Conservation (phyloP, 2,113 vertebrate species). For the Gambusia holbrooki region DNA sequence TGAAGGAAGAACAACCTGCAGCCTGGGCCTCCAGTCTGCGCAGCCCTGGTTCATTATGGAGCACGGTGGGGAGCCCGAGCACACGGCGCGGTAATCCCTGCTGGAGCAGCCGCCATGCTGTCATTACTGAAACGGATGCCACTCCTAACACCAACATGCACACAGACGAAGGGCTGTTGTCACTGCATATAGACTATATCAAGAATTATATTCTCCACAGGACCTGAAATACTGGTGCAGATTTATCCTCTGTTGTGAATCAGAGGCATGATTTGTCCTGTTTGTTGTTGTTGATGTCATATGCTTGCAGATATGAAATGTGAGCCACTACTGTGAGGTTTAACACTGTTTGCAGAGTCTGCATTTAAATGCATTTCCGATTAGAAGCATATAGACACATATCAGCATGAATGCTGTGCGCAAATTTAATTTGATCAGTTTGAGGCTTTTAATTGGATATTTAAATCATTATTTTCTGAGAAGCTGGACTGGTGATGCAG, state of each 20-base stretch:
- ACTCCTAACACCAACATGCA: constrained; percentile 7
- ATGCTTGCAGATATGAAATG: not conserved
- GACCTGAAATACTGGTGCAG: constrained; percentile 28
- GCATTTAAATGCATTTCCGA: not conserved
- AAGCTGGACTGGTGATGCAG: not conserved
- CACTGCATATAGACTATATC: constrained; percentile 26
- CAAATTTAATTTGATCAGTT: not conserved
- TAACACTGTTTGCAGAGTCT: constrained; percentile 18
- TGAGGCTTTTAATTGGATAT: not conserved
- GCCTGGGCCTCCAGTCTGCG: constrained; percentile 33
- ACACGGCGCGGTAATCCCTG: constrained; percentile 56
- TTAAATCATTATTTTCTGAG: not conserved
- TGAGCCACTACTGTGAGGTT: not conserved
- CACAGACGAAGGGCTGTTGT: constrained; percentile 25
- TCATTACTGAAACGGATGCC: constrained; percentile 57
- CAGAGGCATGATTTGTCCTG: constrained; percentile 11
- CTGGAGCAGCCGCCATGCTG: constrained; percentile 48
- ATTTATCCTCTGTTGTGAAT: constrained; percentile 31
- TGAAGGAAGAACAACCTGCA: constrained; percentile 32
- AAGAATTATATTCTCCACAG: constrained; percentile 47
- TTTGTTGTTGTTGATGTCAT: constrained; percentile 32
- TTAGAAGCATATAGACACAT: not conserved
- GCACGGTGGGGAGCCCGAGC: constrained; percentile 48
- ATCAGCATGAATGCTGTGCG: not conserved
- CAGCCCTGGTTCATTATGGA: constrained; percentile 58